Conservation (phyloP, 2,113 vertebrate genomes). For the Sceloporus undulatus region DNA sequence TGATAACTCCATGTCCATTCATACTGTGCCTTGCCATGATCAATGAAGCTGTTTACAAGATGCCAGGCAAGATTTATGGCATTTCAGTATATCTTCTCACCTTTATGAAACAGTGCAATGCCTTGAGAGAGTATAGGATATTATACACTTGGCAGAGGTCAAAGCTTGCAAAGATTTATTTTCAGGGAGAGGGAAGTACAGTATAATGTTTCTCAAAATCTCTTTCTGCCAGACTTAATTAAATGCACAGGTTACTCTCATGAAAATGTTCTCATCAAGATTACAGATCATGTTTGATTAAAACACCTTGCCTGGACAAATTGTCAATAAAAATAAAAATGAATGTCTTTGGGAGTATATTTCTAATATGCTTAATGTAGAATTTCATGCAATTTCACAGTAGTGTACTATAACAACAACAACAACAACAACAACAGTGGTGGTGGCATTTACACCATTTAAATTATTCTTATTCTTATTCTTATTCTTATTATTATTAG, state of each 20-base stretch:
- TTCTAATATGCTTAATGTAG: not conserved
- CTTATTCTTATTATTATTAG: not conserved
- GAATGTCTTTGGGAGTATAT: not conserved
- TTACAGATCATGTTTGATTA: conserved; percentile 21
- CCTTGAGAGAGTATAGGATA: not conserved
- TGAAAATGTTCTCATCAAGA: conserved; percentile 11
- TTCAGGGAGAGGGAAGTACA: not conserved
- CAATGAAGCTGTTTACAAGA: not conserved
- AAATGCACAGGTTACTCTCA: not conserved
- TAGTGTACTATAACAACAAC: not conserved
- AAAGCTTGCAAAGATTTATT: not conserved
- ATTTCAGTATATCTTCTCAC: not conserved
- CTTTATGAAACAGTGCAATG: not conserved
- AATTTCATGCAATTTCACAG: not conserved
- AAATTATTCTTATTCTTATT: not conserved
- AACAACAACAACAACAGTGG: not conserved
- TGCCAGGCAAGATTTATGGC: not conserved
- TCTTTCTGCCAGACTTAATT: conserved; percentile 19
- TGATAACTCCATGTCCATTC: not conserved
- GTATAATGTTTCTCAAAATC: not conserved
- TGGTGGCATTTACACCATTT: not conserved
- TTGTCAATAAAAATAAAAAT: conserved; percentile 33
- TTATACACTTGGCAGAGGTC: not conserved
- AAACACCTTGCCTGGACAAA: conserved; percentile 21
- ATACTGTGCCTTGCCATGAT: not conserved